Percentiles rank a stretch among this genome's conserved stretches.
phyloP scores from a whole-genome alignment of 2,797 vertebrate species.

The Eupleurogrammus muticus region DNA sequence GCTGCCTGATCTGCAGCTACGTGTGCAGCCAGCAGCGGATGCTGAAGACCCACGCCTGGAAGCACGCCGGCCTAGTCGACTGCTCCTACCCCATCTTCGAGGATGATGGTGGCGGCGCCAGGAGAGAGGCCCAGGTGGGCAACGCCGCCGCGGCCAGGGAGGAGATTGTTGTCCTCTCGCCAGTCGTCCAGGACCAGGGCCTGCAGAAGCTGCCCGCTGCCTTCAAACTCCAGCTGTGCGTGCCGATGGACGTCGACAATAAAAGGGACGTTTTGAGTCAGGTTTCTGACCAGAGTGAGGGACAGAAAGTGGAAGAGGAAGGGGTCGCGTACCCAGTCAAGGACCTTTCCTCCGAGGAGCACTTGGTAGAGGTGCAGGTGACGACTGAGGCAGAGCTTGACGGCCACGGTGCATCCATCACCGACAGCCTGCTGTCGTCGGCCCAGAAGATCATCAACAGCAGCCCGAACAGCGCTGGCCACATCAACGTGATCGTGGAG shows the following conservation, averaged over 20 bases:
- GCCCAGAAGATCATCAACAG: conserved; percentile 97
- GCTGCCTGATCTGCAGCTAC: conserved; percentile 96
- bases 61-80: conserved; percentile 94
- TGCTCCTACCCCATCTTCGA: conserved; percentile 98
- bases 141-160: conserved; percentile 40
- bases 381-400: conserved; percentile 82
- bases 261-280: conserved; percentile 54
- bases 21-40: conserved; percentile 97
- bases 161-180: conserved; percentile 75
- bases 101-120: conserved; percentile 83
- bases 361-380: conserved; percentile 85
- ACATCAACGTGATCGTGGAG: conserved; percentile 97
- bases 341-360: conserved; percentile 77
- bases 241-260: conserved; percentile 69
- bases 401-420: conserved; percentile 23
- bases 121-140: conserved; percentile 69
- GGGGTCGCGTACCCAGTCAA: conserved; percentile 71
- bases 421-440: conserved; percentile 93
- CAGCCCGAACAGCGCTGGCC: conserved; percentile 90
- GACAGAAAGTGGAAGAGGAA: conserved; percentile 21
- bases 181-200: conserved; percentile 64
- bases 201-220: conserved; percentile 74
- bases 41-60: conserved; percentile 98
- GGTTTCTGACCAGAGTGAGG: conserved; percentile 49
- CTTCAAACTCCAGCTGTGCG: conserved; percentile 88